phyloP scores from a whole-genome alignment of 2,113 vertebrate species.

The Ancistrus triradiatus region DNA sequence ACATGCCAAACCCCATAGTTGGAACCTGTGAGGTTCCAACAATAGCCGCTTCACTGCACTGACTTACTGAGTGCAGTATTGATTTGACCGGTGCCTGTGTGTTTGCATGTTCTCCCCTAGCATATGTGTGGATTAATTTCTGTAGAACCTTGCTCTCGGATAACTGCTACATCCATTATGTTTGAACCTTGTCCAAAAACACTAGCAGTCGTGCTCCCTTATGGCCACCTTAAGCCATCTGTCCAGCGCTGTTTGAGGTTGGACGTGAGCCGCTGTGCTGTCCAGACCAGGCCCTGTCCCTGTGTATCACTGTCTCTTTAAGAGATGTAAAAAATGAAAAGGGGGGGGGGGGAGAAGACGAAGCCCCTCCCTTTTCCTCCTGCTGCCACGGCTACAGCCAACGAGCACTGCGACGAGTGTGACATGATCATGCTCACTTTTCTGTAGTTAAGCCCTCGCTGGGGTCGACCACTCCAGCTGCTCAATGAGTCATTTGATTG shows the following conservation, averaged over 20 bases:
- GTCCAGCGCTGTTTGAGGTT: conserved; percentile 27
- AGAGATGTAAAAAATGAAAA: conserved; percentile 30
- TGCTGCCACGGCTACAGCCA: conserved; percentile 68
- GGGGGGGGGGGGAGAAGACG: neutral
- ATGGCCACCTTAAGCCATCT: conserved; percentile 26
- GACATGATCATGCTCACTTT: conserved; percentile 81
- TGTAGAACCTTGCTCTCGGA: neutral
- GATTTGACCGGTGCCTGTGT: too few species aligned
- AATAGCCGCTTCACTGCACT: too few species aligned
- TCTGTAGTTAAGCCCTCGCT: conserved; percentile 80
- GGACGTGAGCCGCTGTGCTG: conserved; percentile 24
- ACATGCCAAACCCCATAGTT: too few species aligned
- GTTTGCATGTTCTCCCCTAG: too few species aligned
- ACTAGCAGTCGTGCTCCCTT: conserved; percentile 1
- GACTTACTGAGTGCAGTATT: too few species aligned
- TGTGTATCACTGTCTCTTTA: conserved; percentile 51
- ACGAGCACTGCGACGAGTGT: conserved; percentile 77
- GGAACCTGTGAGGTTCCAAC: too few species aligned
- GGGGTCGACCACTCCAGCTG: conserved; percentile 74
- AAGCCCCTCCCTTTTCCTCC: conserved; percentile 60
- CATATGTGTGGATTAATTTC: too few species aligned
- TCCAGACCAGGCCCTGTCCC: conserved; percentile 10
- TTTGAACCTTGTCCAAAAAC: conserved; percentile 17
- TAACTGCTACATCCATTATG: neutral
- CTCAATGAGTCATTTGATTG: conserved; percentile 85